Percentiles rank a stretch among this genome's conserved stretches.
Conservation (phyloP, 2,888 invertebrate genomes). For the Perdita meconis region DNA sequence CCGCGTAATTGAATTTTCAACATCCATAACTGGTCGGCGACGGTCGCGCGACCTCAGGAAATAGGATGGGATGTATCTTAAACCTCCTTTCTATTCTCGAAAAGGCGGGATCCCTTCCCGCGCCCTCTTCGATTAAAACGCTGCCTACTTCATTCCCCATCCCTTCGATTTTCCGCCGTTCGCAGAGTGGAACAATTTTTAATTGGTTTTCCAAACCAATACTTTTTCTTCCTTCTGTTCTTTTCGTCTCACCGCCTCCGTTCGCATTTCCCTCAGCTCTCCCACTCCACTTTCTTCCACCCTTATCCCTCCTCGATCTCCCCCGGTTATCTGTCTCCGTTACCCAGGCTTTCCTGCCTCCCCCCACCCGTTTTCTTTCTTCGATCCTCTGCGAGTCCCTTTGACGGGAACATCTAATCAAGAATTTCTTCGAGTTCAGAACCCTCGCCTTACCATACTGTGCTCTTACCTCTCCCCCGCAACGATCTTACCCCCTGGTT, state of each 20-base stretch:
- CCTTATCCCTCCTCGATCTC: background rate
- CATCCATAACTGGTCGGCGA: conserved; percentile 73
- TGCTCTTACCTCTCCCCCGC: conserved; percentile 10
- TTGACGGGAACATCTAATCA: conserved; percentile 77
- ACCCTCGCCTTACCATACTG: conserved; percentile 46
- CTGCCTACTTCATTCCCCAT: conserved; percentile 10
- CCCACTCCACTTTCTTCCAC: background rate
- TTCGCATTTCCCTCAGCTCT: background rate
- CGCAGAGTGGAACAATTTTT: conserved; percentile 69
- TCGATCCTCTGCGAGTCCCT: conserved; percentile 61
- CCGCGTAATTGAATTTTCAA: conserved; percentile 80
- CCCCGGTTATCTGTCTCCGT: background rate
- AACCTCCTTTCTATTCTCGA: conserved; percentile 65
- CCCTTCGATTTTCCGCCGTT: conserved; percentile 45
- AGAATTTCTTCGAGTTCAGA: conserved; percentile 64
- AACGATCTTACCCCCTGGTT: too few species aligned
- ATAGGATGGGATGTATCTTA: conserved; percentile 77
- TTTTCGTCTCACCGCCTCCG: background rate
- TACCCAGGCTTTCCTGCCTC: background rate
- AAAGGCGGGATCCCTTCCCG: conserved; percentile 52
- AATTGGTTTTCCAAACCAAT: conserved; percentile 66
- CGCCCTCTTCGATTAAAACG: conserved; percentile 57
- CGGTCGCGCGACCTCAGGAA: conserved; percentile 72
- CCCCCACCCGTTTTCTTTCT: conserved; percentile 26
- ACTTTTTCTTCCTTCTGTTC: conserved; percentile 13